Base-by-base conservation (phyloP, 2,888 invertebrate genomes). In the Tenthredo livida region DNA sequence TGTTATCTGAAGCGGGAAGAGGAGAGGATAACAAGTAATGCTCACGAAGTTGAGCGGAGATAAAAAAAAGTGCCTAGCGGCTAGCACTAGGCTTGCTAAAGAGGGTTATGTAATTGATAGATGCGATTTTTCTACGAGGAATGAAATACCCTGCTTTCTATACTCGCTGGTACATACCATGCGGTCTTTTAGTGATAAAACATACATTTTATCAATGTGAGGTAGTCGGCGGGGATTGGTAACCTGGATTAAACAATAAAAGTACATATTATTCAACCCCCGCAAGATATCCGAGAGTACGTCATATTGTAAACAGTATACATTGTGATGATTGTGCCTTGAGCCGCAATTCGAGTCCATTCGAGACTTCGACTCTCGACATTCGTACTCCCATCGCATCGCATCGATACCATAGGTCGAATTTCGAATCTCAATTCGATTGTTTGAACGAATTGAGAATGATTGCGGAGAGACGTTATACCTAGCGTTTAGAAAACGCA, bases 291-390 rank as follows among this genome's bases (percentile, higher is more conserved):
- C 29, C 29, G 65, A 65, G 29, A 33, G 6, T 33, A 61, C 67
- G 67, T 67, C 67, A 67, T 67, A 67, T 67, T 67, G 67, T 67
- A 67, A 67, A 67, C 67, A 67, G 33, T 67, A 7, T 37, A 37
- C 37, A 37, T 37, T 7, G 37, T 37, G 37, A 12, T 33, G n/a
- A n/a, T n/a, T n/a, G n/a, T n/a, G n/a, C n/a, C n/a, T n/a, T 33
- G 67, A 12, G 15, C 33, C 29, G 25, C 12, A 33, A 17, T 25
- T 61, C 58, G 21, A 50, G 50, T 50, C 17, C 15, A n/a, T 21
- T 58, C 61, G 61, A 67, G 47, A 47, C 15, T 67, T 67, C 67
- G 67, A 67, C 17, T 67, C 67, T 67, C 33, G 67, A 29, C 7
- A 67, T 15, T 33, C 67, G 33, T 6, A 50, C 17, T 50, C 50